Evolutionary conservation across 2,113 vertebrate genomes (phyloP), one percentile per base, ranked within the genome.

Genomic region (Felis chaus): DNA sequence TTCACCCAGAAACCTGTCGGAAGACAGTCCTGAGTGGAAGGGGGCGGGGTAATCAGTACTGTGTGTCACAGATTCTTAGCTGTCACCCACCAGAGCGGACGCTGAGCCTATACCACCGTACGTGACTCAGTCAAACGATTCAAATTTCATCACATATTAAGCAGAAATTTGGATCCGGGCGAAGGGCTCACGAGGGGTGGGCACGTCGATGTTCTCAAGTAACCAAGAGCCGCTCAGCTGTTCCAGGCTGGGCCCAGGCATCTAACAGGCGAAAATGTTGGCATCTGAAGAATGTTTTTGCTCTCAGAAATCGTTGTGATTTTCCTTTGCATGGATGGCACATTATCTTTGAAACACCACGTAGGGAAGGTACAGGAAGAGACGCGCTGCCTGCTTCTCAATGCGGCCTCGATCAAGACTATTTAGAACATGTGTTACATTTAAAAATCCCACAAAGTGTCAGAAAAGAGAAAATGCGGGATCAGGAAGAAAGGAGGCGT

Each of bases 1-100:
- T 93, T n/a, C 57, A 85, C 78, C 66, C 50, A 80, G 85, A 95
- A 91, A 68, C 61, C 15, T 21, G 23, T 63, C 69, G 41, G 41
- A 79, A 53, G 71, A 55, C 36, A 82, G 53, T 4, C 2, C 36
- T 31, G 76, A 7, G 84, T 69, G 74, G 53, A 80, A 61, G 5
- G n/a, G 36, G 36, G 83, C 76, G 21, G 31, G 23, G 25, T 45
- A 41, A 85, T 71, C 36, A 41, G 50, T 27, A 39, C 45, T 86
- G 90, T 4, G 90, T 4, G 27, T 81, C 68, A 31, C 76, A 63
- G 2, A 61, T 55, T 50, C 81, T 79, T 36, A 66, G 74, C 25
- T 21, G 13, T 41, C 39, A 80, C 27, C 79, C 39, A 3, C n/a
- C 9, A 55, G 53, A 33, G 21, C 27, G 23, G 31, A 33, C 7